phyloP scores from a whole-genome alignment of 2,113 vertebrate genomes.

The Chaetops frenatus region DNA sequence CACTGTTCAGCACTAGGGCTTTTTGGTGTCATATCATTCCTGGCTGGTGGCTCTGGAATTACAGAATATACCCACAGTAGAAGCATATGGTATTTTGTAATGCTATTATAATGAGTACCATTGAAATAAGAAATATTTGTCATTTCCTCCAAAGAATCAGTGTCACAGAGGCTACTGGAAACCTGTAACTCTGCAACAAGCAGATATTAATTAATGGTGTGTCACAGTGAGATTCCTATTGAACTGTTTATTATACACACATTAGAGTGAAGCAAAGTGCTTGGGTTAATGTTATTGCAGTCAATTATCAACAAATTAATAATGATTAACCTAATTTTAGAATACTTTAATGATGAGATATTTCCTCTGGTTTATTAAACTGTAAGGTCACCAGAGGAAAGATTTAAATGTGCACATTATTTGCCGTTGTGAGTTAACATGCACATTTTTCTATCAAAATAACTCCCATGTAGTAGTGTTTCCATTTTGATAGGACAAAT shows the following conservation, averaged over 20 bases:
- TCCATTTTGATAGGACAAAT: not conserved
- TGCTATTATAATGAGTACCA: constrained; percentile 20
- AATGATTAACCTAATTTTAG: not conserved
- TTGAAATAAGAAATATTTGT: constrained; percentile 43
- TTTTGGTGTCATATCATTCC: not conserved
- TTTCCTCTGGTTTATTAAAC: not conserved
- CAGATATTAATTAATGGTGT: constrained; percentile 40
- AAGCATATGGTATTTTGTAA: constrained; percentile 3
- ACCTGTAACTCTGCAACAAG: not conserved
- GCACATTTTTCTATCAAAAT: not conserved
- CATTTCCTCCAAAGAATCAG: not conserved
- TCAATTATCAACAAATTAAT: constrained; percentile 30
- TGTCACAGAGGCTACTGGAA: constrained; percentile 16
- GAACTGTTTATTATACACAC: constrained; percentile 9
- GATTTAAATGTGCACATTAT: not conserved
- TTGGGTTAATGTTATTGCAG: not conserved
- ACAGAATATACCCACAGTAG: constrained; percentile 3
- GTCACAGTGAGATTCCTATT: not conserved
- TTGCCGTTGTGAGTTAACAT: not conserved
- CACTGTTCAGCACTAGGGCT: not conserved
- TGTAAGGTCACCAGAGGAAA: not conserved
- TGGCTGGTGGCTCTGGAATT: constrained; percentile 27
- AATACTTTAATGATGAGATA: not conserved
- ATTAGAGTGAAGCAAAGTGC: not conserved
- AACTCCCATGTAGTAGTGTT: not conserved